phyloP scores from a whole-genome alignment of 2,888 invertebrate species.

The Heliconius ethilla region DNA sequence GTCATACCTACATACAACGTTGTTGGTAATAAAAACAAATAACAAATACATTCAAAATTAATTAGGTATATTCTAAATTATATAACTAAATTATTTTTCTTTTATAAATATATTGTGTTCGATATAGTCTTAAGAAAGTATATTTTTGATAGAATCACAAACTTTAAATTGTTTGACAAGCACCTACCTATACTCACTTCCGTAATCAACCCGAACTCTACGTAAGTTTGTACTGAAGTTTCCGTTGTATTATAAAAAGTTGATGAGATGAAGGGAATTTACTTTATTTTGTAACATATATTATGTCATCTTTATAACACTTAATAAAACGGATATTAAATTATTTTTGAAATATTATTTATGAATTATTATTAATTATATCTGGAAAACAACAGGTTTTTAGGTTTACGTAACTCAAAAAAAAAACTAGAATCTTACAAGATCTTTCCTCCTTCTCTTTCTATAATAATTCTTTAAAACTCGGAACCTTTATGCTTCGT shows the following conservation, averaged over 20 bases:
- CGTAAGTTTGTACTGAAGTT: neutral
- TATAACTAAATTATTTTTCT: neutral
- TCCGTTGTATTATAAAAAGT: neutral
- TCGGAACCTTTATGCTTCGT: no score
- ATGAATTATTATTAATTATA: neutral
- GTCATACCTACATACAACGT: neutral
- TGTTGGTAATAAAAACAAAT: neutral
- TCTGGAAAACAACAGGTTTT: neutral
- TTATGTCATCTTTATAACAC: neutral
- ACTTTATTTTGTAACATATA: neutral
- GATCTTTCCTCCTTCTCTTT: neutral
- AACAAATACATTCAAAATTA: no score
- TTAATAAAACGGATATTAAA: neutral
- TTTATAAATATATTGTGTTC: neutral
- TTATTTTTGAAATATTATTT: neutral
- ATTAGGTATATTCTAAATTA: no score
- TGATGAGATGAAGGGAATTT: neutral
- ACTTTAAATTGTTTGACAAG: neutral
- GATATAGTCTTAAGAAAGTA: neutral
- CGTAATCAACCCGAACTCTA: conserved; percentile 2
- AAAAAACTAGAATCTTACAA: neutral
- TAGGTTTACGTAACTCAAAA: neutral
- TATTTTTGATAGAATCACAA: neutral
- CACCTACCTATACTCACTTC: neutral
- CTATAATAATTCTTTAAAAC: no score